These are phyloP conservation scores for Melieria omissa DNA, from an alignment of 2,888 invertebrate genomes.

Conservation along the genomic window DNA sequence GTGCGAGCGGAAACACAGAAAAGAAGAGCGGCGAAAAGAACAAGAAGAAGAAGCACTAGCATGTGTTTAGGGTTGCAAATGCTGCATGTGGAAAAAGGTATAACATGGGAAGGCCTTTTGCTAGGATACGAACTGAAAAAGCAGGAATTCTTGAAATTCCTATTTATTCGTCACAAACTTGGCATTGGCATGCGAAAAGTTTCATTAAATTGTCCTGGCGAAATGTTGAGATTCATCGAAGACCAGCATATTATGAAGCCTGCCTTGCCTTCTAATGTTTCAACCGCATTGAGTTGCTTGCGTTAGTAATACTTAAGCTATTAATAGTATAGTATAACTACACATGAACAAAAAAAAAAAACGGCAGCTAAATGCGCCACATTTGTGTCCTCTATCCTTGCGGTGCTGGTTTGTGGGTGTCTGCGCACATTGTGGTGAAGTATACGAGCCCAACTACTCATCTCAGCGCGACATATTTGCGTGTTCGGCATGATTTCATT, in stretches of 20 bases:
- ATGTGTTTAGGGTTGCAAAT: slow-evolving; percentile 8
- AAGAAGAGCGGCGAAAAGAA: not conserved
- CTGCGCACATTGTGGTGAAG: not conserved
- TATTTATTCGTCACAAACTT: no score
- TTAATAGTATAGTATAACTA: slow-evolving; percentile 2
- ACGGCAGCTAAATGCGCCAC: not conserved
- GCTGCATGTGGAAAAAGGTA: not conserved
- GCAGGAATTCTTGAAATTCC: no score
- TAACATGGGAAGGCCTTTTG: no score
- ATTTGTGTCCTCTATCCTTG: not conserved
- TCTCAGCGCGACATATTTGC: not conserved
- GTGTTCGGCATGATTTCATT: slow-evolving; percentile 32
- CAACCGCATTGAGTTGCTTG: no score
- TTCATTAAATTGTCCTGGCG: no score
- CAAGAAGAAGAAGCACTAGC: not conserved
- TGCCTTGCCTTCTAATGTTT: no score
- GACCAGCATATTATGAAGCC: no score
- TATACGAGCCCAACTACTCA: not conserved
- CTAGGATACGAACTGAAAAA: no score
- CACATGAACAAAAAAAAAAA: not conserved
- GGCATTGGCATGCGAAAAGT: no score
- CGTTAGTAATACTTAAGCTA: not conserved
- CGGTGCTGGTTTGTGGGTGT: not conserved
- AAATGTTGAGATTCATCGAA: no score
- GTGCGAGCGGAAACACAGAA: not conserved